Evolutionary conservation across 2,888 invertebrate species (phyloP).

Genomic region (Diaphora mendica): DNA sequence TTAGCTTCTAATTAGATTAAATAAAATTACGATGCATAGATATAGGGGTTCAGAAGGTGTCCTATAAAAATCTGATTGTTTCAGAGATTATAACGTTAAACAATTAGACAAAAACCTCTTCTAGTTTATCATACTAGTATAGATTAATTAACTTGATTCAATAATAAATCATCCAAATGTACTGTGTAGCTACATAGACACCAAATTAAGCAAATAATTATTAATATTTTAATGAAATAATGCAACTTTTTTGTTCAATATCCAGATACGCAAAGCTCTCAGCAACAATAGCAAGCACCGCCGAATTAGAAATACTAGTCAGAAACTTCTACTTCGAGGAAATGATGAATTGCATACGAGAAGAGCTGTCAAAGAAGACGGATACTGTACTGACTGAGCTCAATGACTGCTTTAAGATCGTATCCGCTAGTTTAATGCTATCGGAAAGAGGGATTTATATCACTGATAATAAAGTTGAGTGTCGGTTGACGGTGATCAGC

Average conservation of each 20-base stretch:
- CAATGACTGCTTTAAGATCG: slow-evolving; percentile 85
- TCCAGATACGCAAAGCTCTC: slow-evolving; percentile 91
- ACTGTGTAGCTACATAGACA: too few species aligned
- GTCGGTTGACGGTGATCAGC: slow-evolving; percentile 74
- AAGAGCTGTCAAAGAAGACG: slow-evolving; percentile 73
- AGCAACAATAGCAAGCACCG: slow-evolving; percentile 92
- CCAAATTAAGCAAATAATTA: too few species aligned
- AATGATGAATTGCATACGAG: slow-evolving; percentile 90
- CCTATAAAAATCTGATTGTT: too few species aligned
- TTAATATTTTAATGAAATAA: too few species aligned
- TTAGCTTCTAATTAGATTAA: too few species aligned
- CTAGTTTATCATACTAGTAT: too few species aligned
- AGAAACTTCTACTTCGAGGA: slow-evolving; percentile 93
- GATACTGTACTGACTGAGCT: slow-evolving; percentile 84
- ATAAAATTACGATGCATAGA: too few species aligned
- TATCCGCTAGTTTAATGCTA: slow-evolving; percentile 84
- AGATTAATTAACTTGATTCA: too few species aligned
- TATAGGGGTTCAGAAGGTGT: too few species aligned
- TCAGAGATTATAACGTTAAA: too few species aligned
- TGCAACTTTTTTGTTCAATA: slow-evolving; percentile 17
- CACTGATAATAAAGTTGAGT: slow-evolving; percentile 78
- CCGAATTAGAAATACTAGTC: slow-evolving; percentile 90
- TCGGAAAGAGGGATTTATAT: slow-evolving; percentile 84
- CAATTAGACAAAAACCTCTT: too few species aligned
- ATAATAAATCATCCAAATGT: too few species aligned